A percentile compares a stretch with the other conserved stretches of the same genome.
Evolutionary conservation across 2,888 invertebrate genomes (phyloP).

Genomic region (Trilocha varians): DNA sequence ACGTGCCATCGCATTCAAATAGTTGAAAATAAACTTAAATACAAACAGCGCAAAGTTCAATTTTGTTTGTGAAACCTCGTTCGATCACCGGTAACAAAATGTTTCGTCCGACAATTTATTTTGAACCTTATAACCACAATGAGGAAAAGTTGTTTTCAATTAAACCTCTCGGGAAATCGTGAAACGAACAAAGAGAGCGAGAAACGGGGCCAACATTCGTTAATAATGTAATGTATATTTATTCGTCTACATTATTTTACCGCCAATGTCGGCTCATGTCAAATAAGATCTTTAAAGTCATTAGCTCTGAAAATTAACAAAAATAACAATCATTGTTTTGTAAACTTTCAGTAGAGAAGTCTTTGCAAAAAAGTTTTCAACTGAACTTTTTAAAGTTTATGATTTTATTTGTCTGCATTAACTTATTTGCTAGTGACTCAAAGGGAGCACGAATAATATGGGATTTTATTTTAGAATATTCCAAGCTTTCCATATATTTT

Average conservation of each 20-base stretch:
- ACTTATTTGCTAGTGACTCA: too few relatives aligned
- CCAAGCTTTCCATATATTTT: neutral
- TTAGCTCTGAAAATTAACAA: slow-evolving; percentile 25
- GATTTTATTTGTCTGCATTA: too few relatives aligned
- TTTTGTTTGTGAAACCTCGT: slow-evolving; percentile 23
- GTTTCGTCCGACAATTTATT: slow-evolving; percentile 50
- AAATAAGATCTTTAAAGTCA: slow-evolving; percentile 47
- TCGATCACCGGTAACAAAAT: slow-evolving; percentile 50
- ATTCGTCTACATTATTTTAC: slow-evolving; percentile 65
- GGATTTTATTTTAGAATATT: too few relatives aligned
- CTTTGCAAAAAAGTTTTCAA: too few relatives aligned
- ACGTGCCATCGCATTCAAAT: slow-evolving; percentile 41
- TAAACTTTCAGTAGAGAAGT: neutral
- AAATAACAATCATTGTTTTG: slow-evolving; percentile 24
- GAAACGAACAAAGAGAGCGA: slow-evolving; percentile 71
- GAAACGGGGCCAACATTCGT: slow-evolving; percentile 72
- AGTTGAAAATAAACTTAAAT: slow-evolving; percentile 37
- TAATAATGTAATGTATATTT: slow-evolving; percentile 73
- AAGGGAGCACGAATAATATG: too few relatives aligned
- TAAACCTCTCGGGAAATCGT: slow-evolving; percentile 51
- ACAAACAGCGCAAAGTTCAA: slow-evolving; percentile 28
- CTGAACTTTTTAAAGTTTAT: too few relatives aligned
- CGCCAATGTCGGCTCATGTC: slow-evolving; percentile 47
- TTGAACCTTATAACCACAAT: slow-evolving; percentile 54
- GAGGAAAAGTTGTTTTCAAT: slow-evolving; percentile 60